A percentile compares a stretch with the other conserved stretches of the same genome.
These are phyloP conservation scores for Albula goreensis DNA, from an alignment of 2,113 vertebrate species.

Conservation along the genomic window DNA sequence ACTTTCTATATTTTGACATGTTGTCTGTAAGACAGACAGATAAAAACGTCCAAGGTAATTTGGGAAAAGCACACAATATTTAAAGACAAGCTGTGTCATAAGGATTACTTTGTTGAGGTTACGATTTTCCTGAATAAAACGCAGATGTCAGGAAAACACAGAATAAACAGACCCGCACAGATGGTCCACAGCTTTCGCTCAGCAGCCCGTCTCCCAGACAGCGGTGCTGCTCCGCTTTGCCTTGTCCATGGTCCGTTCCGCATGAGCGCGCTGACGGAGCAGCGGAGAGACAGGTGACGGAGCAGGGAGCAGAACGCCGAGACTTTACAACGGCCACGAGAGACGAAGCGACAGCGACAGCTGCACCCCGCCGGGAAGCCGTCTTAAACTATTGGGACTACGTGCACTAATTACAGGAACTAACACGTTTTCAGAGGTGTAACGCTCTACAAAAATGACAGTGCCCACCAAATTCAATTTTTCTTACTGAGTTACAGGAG, in stretches of 20 bases:
- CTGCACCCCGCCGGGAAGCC: neutral
- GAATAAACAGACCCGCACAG: neutral
- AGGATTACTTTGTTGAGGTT: neutral
- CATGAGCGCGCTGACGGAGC: neutral
- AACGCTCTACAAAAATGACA: neutral
- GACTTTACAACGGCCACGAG: neutral
- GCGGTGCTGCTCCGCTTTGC: neutral
- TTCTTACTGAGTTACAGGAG: too few species aligned
- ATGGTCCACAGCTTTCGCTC: neutral
- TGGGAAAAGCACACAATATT: neutral
- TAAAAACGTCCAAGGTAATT: neutral
- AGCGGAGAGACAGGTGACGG: neutral
- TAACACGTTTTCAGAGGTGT: neutral
- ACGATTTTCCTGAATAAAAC: neutral
- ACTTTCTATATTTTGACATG: neutral
- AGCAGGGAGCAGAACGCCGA: neutral
- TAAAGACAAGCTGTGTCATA: neutral
- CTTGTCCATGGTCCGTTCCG: neutral
- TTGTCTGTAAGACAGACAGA: neutral
- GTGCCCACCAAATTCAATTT: neutral
- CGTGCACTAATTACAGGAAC: neutral
- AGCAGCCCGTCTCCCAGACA: neutral
- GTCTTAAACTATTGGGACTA: neutral
- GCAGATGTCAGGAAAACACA: neutral
- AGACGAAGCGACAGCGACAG: neutral